Conservation (phyloP, 2,888 invertebrate genomes). For the Teleiodes luculella region DNA sequence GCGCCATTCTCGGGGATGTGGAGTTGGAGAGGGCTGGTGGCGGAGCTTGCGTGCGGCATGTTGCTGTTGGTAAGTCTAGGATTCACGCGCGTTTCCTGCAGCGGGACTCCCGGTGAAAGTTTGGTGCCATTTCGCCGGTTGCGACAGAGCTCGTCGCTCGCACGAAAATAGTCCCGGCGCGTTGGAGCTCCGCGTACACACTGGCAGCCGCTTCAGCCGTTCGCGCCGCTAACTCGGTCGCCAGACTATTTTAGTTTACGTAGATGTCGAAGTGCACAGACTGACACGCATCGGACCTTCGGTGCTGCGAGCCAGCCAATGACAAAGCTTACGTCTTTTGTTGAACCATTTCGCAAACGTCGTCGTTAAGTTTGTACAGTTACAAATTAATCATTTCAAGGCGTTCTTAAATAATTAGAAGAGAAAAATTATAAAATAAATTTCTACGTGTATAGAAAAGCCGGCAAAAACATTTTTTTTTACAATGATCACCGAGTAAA, state of each 20-base stretch:
- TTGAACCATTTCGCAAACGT: constrained; percentile 7
- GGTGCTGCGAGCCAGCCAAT: constrained; percentile 39
- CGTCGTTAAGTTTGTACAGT: not conserved
- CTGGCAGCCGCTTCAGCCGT: constrained; percentile 42
- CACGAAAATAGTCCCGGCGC: constrained; percentile 76
- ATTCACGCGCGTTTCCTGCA: constrained; percentile 59
- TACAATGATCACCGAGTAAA: too few relatives aligned
- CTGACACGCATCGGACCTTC: constrained; percentile 66
- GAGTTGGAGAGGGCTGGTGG: constrained; percentile 47
- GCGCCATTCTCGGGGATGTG: constrained; percentile 53
- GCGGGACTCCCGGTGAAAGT: constrained; percentile 69
- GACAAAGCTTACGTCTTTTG: constrained; percentile 30
- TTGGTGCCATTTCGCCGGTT: constrained; percentile 72
- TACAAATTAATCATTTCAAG: constrained; percentile 2
- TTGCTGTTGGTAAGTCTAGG: constrained; percentile 12
- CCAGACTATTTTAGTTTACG: constrained; percentile 77
- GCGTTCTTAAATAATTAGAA: not conserved
- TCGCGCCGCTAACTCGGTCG: constrained; percentile 72
- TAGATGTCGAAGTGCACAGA: constrained; percentile 75
- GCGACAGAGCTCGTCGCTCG: constrained; percentile 54
- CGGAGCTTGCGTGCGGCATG: constrained; percentile 58
- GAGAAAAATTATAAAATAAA: too few relatives aligned
- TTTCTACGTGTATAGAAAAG: too few relatives aligned
- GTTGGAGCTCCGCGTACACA: constrained; percentile 70
- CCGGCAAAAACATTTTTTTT: too few relatives aligned